Base-by-base conservation (phyloP, 1,140 invertebrate species). In the Saccostrea cuccullata region DNA sequence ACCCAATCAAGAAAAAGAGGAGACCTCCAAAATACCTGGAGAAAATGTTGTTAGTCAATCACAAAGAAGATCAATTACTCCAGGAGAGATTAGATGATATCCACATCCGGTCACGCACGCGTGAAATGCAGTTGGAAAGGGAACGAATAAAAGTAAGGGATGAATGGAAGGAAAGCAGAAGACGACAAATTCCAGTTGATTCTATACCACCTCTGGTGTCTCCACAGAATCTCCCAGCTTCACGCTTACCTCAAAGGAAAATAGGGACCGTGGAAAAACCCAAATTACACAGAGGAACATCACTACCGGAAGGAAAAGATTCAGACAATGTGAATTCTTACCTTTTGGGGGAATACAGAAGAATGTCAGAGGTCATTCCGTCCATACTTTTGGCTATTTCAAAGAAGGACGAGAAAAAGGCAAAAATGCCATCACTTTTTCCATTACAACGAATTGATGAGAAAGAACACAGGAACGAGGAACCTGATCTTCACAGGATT, bases 361-460 rank as follows among this genome's bases (percentile, higher is more conserved):
- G 90, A 73, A 90, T 93, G 86, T 93, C 92, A 3, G 86, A 91
- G 67, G 92, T 93, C 6, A 92, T 93, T 17, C 92, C 92, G 1
- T 88, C 87, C 30, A 92, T 92, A 60, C 77, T 93, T 8, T 84
- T 89, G 17, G 85, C 92, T 15, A 86, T 93, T n/a, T 91, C 90
- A n/a, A 90, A 90, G 82, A 90, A 91, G 82, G 89, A 91, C 60
- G 90, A 92, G 86, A 88, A 87, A 88, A 64, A 83, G 87, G 87
- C 84, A 55, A 87, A 60, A 84, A 23, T 82, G 23, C 26, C n/a
- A 55, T 88, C 84, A 23, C 55, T 30, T 56, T 82, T 56, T 64
- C 84, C 12, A 58, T 90, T 36, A 84, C 56, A 84, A 60, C 82
- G 30, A 82, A 84, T 26, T 9, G 70, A 87, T 26, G 84, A 64